Base-by-base conservation (phyloP, 2,888 invertebrate genomes). In the Lepas anatifera region DNA sequence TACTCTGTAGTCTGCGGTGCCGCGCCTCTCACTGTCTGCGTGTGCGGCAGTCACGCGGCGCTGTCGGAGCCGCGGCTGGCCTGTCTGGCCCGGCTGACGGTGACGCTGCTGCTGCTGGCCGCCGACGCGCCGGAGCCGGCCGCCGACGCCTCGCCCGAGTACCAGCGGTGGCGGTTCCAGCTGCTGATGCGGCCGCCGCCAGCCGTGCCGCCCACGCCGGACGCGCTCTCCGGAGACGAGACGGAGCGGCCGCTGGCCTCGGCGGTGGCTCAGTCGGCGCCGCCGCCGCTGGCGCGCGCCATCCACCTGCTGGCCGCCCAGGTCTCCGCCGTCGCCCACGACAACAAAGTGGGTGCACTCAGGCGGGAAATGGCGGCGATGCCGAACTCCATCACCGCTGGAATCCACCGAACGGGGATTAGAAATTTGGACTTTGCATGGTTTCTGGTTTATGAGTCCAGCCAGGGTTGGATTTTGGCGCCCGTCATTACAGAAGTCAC, bases 171-270 rank as follows among this genome's bases (percentile, higher is more conserved):
- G 58, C 32, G 58, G 18, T 58, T 32, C 58, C 22, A 32, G 32
- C 32, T 58, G 58, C 58, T 58, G 58, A 58, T 32, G 58, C 58
- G 16, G 58, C 58, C 58, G 58, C 32, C 58, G 32, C 58, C 58
- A 32, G 58, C 58, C 58, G 22, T 32, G 58, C 58, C 58, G 58
- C 58, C 58, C 32, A 58, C 58, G 18, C 58, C 58, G 18, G 58
- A 58, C 32, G 25, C 25, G 25, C n/a, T 58, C 58, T 58, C 58
- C 6, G 32, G 25, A 4, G 58, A 58, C 32, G 58, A 58, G 58
- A 32, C 29, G 32, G 58, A 58, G 32, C 58, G 58, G 58, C 58
- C 58, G 16, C 58, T 58, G 58, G 58, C 58, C 32, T 6, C 58
- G 58, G 58, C 58, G 3, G n/a, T n/a, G n/a, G 58, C 58, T 32